Evolutionary conservation across 2,797 vertebrate genomes (phyloP).

Genomic region (Percopsis omiscomaycus): DNA sequence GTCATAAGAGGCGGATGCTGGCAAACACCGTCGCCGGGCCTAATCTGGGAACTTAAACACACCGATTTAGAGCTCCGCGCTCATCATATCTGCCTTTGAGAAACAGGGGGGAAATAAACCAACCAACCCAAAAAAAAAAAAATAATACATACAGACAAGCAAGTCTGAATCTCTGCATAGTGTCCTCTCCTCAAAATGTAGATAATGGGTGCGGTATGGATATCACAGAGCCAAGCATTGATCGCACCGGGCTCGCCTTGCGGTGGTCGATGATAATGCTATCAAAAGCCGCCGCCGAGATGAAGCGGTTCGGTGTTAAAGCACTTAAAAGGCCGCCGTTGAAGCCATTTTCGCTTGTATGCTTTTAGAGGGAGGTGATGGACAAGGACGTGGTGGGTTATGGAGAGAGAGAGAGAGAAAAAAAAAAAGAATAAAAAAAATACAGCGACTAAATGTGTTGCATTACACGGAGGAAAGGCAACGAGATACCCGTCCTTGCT

Average conservation of each 20-base stretch:
- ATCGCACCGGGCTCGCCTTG: slow-evolving; percentile 45
- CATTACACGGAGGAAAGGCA: slow-evolving; percentile 3
- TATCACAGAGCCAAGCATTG: slow-evolving; percentile 45
- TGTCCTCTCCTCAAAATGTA: slow-evolving; percentile 28
- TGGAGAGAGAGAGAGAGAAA: neutral
- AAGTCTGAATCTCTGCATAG: slow-evolving; percentile 34
- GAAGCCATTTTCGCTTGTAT: slow-evolving; percentile 24
- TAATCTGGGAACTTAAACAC: slow-evolving; percentile 62
- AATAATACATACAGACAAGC: slow-evolving; percentile 9
- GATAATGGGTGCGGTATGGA: slow-evolving; percentile 28
- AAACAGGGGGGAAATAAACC: slow-evolving; percentile 9
- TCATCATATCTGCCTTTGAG: neutral
- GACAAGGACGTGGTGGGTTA: neutral
- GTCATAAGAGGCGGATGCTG: slow-evolving; percentile 70
- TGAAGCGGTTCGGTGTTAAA: slow-evolving; percentile 33
- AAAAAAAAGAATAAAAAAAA: neutral
- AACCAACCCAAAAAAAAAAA: neutral
- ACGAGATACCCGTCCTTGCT: slow-evolving; percentile 20
- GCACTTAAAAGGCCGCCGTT: slow-evolving; percentile 28
- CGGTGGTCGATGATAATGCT: slow-evolving; percentile 57
- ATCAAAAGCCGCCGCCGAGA: slow-evolving; percentile 41
- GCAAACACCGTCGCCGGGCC: slow-evolving; percentile 42
- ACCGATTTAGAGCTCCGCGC: slow-evolving; percentile 34
- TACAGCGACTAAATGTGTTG: neutral
- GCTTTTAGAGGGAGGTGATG: neutral